These are phyloP conservation scores for Eristalinus sepulchralis DNA, from an alignment of 2,888 invertebrate species.

Conservation along the genomic window DNA sequence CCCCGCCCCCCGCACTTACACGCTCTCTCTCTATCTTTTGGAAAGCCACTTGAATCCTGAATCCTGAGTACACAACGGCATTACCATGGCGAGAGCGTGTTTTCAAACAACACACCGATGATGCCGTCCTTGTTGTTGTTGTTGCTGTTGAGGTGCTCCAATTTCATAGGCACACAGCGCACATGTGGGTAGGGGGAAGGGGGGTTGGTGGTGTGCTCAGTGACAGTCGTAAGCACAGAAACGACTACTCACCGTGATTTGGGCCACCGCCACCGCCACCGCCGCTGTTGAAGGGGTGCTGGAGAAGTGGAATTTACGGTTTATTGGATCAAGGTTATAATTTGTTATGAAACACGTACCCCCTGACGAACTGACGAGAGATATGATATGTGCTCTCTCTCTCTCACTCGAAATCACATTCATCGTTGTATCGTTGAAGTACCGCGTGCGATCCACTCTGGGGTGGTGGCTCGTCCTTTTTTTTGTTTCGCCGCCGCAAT, in stretches of 20 bases:
- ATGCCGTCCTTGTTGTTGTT: background rate
- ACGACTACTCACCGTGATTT: slow-evolving; percentile 12
- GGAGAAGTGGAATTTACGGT: slow-evolving; percentile 4
- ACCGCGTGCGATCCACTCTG: background rate
- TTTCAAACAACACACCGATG: background rate
- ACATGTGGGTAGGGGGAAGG: background rate
- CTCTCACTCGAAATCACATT: background rate
- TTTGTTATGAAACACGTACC: slow-evolving; percentile 23
- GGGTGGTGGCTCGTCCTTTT: slow-evolving; percentile 23
- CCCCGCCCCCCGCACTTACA: no score
- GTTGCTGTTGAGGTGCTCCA: background rate
- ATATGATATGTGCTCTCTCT: background rate
- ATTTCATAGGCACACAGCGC: background rate
- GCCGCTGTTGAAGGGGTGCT: background rate
- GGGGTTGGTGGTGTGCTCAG: no score
- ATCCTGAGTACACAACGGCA: background rate
- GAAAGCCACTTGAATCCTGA: background rate
- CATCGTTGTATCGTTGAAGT: background rate
- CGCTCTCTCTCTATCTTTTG: background rate
- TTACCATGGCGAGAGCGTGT: background rate
- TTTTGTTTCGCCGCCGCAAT: slow-evolving; percentile 17
- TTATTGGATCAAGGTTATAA: slow-evolving; percentile 45
- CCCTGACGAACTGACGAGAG: background rate
- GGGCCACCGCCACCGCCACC: background rate
- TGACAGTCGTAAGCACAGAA: background rate